Evolutionary conservation across 2,113 vertebrate genomes (phyloP).

Genomic region (Tupaia chinensis): DNA sequence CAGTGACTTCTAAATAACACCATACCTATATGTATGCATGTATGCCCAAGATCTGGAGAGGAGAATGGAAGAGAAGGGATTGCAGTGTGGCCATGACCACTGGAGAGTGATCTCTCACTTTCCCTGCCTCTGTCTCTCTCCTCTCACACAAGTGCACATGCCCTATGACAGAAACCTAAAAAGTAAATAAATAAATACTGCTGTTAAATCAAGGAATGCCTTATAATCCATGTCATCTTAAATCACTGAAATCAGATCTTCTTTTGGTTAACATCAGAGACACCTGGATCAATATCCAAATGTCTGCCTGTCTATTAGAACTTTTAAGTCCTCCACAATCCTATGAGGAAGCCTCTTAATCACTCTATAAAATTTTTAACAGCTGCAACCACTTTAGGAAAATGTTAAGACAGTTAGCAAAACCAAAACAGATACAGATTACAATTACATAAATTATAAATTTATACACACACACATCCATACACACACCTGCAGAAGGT

Average conservation of each 20-base stretch:
- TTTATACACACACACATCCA: neutral
- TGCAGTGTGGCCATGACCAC: too few relatives aligned
- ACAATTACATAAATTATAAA: slow-evolving; percentile 59
- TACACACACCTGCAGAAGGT: neutral
- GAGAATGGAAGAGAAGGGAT: too few relatives aligned
- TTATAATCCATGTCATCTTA: neutral
- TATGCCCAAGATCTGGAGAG: too few relatives aligned
- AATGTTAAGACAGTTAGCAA: slow-evolving; percentile 64
- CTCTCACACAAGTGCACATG: too few relatives aligned
- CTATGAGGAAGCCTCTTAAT: neutral
- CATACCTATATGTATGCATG: too few relatives aligned
- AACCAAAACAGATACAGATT: slow-evolving; percentile 63
- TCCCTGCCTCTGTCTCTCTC: too few relatives aligned
- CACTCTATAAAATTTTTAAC: neutral
- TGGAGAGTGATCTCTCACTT: too few relatives aligned
- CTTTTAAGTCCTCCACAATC: neutral
- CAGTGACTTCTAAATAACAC: too few relatives aligned
- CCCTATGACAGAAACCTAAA: too few relatives aligned
- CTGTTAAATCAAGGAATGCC: neutral
- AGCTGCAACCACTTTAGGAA: slow-evolving; percentile 72
- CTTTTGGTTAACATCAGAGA: neutral
- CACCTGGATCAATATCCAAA: neutral
- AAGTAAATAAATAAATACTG: neutral
- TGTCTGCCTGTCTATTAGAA: neutral
- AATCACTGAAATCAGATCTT: slow-evolving; percentile 5